Percentiles rank a stretch among this genome's conserved stretches.
Evolutionary conservation across 2,888 invertebrate species (phyloP).

Genomic region (Caenorhabditis wallacei): DNA sequence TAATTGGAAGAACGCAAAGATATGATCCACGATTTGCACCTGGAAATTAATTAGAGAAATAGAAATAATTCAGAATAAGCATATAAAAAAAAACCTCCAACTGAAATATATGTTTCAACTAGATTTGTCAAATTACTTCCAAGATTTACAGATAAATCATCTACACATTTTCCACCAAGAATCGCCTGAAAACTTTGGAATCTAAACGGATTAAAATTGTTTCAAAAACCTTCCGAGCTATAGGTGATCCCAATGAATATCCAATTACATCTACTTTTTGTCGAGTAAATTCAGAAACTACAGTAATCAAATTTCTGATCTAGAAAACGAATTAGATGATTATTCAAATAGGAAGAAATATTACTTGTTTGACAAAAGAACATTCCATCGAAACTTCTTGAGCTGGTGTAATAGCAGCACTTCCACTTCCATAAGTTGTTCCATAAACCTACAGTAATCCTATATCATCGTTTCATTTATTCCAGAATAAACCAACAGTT

Average conservation of each 20-base stretch:
- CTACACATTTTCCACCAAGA: constrained; percentile 74
- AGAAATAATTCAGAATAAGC: background rate
- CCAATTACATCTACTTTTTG: constrained; percentile 78
- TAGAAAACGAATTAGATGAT: constrained; percentile 16
- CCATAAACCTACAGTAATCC: constrained; percentile 73
- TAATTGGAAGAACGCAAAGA: constrained; percentile 76
- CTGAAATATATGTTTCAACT: constrained; percentile 76
- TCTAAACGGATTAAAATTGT: too few species aligned
- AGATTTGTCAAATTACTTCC: constrained; percentile 75
- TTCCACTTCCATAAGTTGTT: constrained; percentile 79
- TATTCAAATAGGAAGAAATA: too few species aligned
- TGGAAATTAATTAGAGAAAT: constrained; percentile 27
- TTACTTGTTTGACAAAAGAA: constrained; percentile 77
- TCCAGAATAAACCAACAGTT: constrained; percentile 7
- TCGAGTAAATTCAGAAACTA: constrained; percentile 75
- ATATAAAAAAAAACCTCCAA: constrained; percentile 30
- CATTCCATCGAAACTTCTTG: constrained; percentile 79
- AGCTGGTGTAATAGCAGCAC: constrained; percentile 75
- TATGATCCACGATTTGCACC: constrained; percentile 79
- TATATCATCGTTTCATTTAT: too few species aligned
- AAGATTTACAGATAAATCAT: constrained; percentile 74
- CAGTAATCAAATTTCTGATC: constrained; percentile 74
- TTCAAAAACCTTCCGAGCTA: constrained; percentile 71
- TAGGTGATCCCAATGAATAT: constrained; percentile 80
- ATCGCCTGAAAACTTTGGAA: constrained; percentile 63